These are phyloP conservation scores for Chrysomela aeneicollis DNA, from an alignment of 2,888 invertebrate genomes.

Conservation along the genomic window DNA sequence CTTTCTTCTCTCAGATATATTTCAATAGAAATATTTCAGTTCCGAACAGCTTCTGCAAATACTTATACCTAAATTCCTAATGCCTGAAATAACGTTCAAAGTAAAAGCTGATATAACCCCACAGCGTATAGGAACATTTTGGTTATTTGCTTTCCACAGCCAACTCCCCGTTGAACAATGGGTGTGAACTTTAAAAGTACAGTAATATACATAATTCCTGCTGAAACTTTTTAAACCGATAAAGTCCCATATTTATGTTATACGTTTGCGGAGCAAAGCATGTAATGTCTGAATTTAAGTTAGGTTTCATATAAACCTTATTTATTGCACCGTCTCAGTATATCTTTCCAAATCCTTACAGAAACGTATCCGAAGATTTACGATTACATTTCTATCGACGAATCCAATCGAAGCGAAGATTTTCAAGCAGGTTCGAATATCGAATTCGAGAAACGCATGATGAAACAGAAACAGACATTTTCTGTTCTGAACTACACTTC, in stretches of 20 bases:
- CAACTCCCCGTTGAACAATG: conserved; percentile 47
- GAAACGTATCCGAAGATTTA: conserved; percentile 56
- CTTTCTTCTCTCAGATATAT: background rate
- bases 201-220: conserved; percentile 52
- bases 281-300: conserved; percentile 59
- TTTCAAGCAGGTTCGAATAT: background rate
- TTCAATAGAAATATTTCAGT: background rate
- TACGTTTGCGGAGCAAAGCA: conserved; percentile 49
- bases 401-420: conserved; percentile 33
- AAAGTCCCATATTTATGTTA: conserved; percentile 54
- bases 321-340: conserved; percentile 59
- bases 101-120: conserved; percentile 14
- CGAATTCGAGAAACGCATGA: background rate
- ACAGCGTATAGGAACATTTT: conserved; percentile 37
- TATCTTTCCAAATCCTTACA: conserved; percentile 58
- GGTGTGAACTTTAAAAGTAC: conserved; percentile 50
- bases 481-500: no score
- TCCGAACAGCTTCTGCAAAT: background rate
- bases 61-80: conserved; percentile 7
- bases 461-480: background rate
- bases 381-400: conserved; percentile 48
- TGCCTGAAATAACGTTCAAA: conserved; percentile 19
- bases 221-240: conserved; percentile 55
- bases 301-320: conserved; percentile 58
- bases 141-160: conserved; percentile 44